A percentile compares a stretch with the other conserved stretches of the same genome.
phyloP scores from a whole-genome alignment of 2,113 vertebrate genomes.

The Muntiacus reevesi region DNA sequence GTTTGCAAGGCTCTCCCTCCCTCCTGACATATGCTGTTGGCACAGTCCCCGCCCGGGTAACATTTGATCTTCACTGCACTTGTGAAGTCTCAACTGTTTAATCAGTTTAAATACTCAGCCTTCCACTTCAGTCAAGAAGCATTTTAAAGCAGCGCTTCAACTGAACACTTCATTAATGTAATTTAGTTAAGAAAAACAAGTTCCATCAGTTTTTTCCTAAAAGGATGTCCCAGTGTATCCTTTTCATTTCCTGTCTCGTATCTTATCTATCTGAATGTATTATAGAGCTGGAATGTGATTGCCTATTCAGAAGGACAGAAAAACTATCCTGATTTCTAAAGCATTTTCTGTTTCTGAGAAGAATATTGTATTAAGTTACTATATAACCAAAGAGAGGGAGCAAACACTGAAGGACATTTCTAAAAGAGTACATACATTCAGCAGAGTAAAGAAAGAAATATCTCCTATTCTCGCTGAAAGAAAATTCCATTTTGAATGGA shows the following conservation, averaged over 20 bases:
- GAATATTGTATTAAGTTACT: slow-evolving; percentile 44
- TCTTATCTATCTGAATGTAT: slow-evolving; percentile 45
- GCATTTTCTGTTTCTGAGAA: slow-evolving; percentile 49
- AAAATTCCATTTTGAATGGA: not conserved
- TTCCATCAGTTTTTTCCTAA: slow-evolving; percentile 52
- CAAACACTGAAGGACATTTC: not conserved
- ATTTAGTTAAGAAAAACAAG: slow-evolving; percentile 70
- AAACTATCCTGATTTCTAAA: slow-evolving; percentile 38
- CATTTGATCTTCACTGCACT: slow-evolving; percentile 48
- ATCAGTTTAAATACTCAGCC: slow-evolving; percentile 72
- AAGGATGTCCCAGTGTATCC: slow-evolving; percentile 34
- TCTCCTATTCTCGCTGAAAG: not conserved
- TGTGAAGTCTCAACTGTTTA: slow-evolving; percentile 66
- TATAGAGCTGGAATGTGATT: slow-evolving; percentile 45
- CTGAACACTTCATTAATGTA: slow-evolving; percentile 72
- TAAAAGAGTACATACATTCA: not conserved
- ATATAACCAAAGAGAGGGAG: not conserved
- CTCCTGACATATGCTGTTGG: not conserved
- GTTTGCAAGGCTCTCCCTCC: not conserved
- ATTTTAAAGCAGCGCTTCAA: slow-evolving; percentile 55
- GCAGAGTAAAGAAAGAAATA: not conserved
- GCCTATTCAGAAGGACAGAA: slow-evolving; percentile 53
- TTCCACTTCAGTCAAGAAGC: slow-evolving; percentile 66
- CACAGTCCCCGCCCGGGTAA: not conserved
- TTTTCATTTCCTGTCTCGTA: slow-evolving; percentile 38